Base-by-base conservation (phyloP, 2,888 invertebrate species). In the Mesorhabditis spiculigera region DNA sequence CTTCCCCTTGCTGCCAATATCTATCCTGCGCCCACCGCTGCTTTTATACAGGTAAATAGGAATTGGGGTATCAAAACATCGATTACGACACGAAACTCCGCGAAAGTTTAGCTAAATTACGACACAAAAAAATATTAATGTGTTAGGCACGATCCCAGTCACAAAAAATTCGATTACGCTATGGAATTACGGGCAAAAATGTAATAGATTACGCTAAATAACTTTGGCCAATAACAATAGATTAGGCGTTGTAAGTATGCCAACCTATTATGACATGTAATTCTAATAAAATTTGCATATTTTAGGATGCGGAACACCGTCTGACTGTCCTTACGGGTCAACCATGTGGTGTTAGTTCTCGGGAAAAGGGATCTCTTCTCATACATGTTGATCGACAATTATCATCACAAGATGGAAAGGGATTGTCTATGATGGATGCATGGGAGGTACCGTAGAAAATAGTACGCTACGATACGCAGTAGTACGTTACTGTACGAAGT, bases 361-460 rank as follows among this genome's bases (percentile, higher is more conserved):
- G n/a, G 3, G n/a, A n/a, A 50, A 50, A 50, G 58, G 58, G 58
- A 13, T 10, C 8, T 13, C 58, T 50, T 10, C n/a, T 10, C 10
- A 50, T 50, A 13, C 58, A 50, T 50, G 70, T 80, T 16, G 79
- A 80, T 63, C 70, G 80, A 41, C 58, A 65, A 5, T 62, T 78
- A 8, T 45, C 58, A 4, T 66, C 63, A 4, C 71, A 75, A 66
- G 80, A 80, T 64, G 78, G 78, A 8, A 79, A 78, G 64, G 80
- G 80, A 44, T 66, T 80, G 6, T 66, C 65, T 5, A 66, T 58
- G 43, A 71, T 70, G 1, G 78, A 78, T 8, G 71, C 75, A 8
- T 66, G 69, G 28, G 71, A 72, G 64, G 77, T 77, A 63, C 8
- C 61, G 43, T 43, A 42, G n/a, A 50, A 50, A n/a, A 50, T 50